These are phyloP conservation scores for Grammomys surdaster DNA, from an alignment of 2,113 vertebrate species.

Conservation along the genomic window DNA sequence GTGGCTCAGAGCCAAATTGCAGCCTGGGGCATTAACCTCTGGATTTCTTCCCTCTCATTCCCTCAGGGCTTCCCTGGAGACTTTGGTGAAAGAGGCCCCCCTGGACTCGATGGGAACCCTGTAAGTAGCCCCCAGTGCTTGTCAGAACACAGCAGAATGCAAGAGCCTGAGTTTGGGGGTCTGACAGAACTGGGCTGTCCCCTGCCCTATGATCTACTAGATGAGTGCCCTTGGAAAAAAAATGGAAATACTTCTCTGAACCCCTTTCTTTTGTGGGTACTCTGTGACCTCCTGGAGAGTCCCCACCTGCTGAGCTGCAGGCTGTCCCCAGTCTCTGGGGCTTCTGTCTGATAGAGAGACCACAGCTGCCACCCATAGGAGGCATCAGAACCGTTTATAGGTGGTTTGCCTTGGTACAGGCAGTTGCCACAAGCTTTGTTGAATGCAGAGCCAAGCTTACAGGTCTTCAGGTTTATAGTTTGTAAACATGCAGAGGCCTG, in stretches of 20 bases:
- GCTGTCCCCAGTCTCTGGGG: background rate
- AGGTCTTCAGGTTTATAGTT: conserved; percentile 67
- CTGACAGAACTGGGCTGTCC: background rate
- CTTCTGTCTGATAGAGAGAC: background rate
- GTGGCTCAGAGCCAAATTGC: background rate
- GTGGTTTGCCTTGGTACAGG: conserved; percentile 62
- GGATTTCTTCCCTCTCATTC: conserved; percentile 75
- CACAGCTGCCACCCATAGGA: conserved; percentile 56
- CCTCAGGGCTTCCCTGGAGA: conserved; percentile 97
- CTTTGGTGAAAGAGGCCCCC: conserved; percentile 97
- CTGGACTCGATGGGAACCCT: conserved; percentile 97
- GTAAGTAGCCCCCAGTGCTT: conserved; percentile 88
- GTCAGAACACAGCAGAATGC: background rate
- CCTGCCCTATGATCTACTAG: background rate
- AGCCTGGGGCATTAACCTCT: background rate
- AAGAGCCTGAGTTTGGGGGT: background rate
- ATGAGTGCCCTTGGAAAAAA: background rate
- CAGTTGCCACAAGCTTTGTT: conserved; percentile 51
- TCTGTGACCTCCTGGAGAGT: background rate
- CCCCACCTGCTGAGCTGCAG: background rate
- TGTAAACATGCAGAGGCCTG: conserved; percentile 64
- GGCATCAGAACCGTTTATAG: conserved; percentile 75
- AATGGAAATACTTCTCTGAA: background rate
- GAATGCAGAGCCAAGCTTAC: background rate
- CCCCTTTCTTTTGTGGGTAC: background rate